Evolutionary conservation across 2,888 invertebrate species (phyloP).

Genomic region (Callosobruchus maculatus): DNA sequence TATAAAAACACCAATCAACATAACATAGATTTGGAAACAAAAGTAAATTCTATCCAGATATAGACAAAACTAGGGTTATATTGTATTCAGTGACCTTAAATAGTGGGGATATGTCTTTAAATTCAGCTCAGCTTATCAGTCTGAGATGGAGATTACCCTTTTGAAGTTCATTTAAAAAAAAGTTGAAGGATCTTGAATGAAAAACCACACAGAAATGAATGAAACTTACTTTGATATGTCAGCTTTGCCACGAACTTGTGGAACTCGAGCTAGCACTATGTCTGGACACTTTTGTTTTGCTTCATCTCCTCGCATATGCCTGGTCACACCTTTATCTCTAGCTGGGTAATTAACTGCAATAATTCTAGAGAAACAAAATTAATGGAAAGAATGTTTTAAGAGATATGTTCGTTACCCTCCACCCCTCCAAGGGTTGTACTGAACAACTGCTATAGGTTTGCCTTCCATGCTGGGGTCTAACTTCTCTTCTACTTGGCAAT

Average conservation of each 20-base stretch:
- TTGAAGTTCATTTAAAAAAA: not conserved
- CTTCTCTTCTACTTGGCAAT: constrained; percentile 96
- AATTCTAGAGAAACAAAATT: constrained; percentile 61
- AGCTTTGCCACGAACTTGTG: constrained; percentile 86
- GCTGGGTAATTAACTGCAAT: constrained; percentile 98
- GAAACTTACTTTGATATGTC: constrained; percentile 77
- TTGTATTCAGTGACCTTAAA: too few species aligned
- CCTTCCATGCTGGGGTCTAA: constrained; percentile 77
- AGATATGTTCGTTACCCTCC: constrained; percentile 62
- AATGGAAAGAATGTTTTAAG: not conserved
- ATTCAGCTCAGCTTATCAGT: too few species aligned
- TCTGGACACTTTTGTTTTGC: constrained; percentile 87
- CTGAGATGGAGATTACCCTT: too few species aligned
- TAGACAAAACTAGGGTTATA: too few species aligned
- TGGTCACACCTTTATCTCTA: constrained; percentile 81
- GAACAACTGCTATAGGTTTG: constrained; percentile 93
- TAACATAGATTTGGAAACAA: too few species aligned
- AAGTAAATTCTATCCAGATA: too few species aligned
- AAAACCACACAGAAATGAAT: too few species aligned
- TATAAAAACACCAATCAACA: too few species aligned
- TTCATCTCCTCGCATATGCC: constrained; percentile 88
- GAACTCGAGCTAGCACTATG: constrained; percentile 79
- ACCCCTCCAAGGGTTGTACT: constrained; percentile 90
- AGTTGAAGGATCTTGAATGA: too few species aligned
- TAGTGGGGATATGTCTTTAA: too few species aligned